A percentile compares a stretch with the other conserved stretches of the same genome.
Conservation (phyloP, 2,888 invertebrate genomes). For the Drosophila planitibia region DNA sequence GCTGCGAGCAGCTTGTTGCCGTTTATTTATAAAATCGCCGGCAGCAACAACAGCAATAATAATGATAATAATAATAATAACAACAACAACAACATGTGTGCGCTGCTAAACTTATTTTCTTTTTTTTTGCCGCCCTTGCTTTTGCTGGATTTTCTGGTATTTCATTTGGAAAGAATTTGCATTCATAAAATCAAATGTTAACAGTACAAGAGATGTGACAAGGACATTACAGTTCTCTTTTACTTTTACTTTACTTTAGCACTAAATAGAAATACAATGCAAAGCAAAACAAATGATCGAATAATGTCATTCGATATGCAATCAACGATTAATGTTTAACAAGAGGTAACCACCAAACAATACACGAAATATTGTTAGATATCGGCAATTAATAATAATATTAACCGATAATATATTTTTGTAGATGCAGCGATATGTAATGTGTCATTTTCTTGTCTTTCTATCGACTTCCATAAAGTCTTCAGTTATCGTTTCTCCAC, state of each 20-base stretch:
- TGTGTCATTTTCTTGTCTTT: neutral
- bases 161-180: conserved; percentile 42
- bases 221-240: conserved; percentile 11
- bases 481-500: neutral
- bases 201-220: conserved; percentile 13
- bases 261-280: neutral
- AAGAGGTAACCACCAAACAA: neutral
- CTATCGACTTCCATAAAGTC: neutral
- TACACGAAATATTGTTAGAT: neutral
- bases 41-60: conserved; percentile 43
- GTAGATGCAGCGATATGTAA: neutral
- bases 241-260: neutral
- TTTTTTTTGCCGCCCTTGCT: conserved; percentile 19
- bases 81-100: conserved; percentile 36
- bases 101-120: conserved; percentile 35
- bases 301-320: neutral
- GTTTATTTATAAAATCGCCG: conserved; percentile 70
- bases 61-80: conserved; percentile 28
- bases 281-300: neutral
- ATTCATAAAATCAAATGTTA: conserved; percentile 38
- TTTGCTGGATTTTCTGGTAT: conserved; percentile 62
- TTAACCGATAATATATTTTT: neutral
- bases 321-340: neutral
- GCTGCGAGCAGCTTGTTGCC: conserved; percentile 70
- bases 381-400: neutral